Conservation (phyloP, 2,888 invertebrate genomes). For the Morpho helenor region DNA sequence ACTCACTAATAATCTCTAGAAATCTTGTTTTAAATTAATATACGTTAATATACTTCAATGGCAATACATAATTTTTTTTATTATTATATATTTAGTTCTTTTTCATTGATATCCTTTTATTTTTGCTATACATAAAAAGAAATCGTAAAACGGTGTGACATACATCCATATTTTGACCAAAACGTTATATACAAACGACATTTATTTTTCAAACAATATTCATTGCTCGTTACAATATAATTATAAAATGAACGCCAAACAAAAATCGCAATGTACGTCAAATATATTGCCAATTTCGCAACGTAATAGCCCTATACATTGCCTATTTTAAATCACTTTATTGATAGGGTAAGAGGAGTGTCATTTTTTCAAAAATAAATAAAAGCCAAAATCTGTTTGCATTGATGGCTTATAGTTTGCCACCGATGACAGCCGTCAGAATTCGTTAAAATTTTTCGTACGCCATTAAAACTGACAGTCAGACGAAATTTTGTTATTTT, state of each 20-base stretch:
- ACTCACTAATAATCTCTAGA: too few species aligned
- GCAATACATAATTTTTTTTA: too few species aligned
- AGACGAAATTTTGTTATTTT: constrained; percentile 11
- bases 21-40: too few species aligned
- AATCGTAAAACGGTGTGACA: background rate
- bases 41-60: too few species aligned
- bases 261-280: background rate
- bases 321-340: constrained; percentile 25
- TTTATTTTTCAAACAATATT: background rate
- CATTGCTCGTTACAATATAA: background rate
- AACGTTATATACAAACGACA: background rate
- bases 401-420: constrained; percentile 38
- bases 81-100: background rate
- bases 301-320: constrained; percentile 9
- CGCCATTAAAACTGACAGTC: constrained; percentile 32
- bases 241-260: background rate
- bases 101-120: background rate
- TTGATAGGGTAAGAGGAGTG: constrained; percentile 25
- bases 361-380: constrained; percentile 47
- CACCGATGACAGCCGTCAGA: constrained; percentile 31
- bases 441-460: constrained; percentile 40
- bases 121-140: too few species aligned
- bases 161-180: constrained; percentile 4
- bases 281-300: background rate
- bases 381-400: constrained; percentile 52